Base-by-base conservation (phyloP, 2,113 vertebrate genomes). In the Chaetorhynchus papuensis region DNA sequence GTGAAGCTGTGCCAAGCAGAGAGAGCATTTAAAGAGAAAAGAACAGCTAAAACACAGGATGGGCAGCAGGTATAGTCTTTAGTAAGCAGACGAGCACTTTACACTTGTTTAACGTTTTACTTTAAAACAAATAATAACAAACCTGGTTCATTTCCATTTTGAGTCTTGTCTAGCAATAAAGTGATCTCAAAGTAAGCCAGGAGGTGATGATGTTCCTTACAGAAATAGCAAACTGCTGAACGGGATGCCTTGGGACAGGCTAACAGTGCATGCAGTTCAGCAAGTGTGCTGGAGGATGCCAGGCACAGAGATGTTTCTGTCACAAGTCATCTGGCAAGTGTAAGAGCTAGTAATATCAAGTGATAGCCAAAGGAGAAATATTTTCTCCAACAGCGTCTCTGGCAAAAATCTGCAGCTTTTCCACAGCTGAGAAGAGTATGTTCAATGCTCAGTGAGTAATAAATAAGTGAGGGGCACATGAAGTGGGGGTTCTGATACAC, bases 381-480 rank as follows among this genome's bases (percentile, higher is more conserved):
- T 26, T 68, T 91, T n/a, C 54, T 79, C 49, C n/a, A 28, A 53
- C 20, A 71, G 54, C 1, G 0, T 31, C 42, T 82, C 56, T 49
- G 28, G 54, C 37, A 86, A 88, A 90, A 75, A 47, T 33, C 30
- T 83, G 21, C 53, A 69, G 41, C 41, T 76, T 65, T 91, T 64
- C 50, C 26, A 33, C 59, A 33, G 8, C 53, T 76, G 78, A 50
- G 49, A 56, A 41, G 59, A 85, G 12, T 6, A 18, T 3, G 21
- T 37, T 85, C 57, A 60, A 2, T 30, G 21, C 11, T 61, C 31
- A 63, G 0, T 30, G 23, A 53, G 45, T 15, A 56, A 56, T 28
- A 69, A 87, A 45, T 21, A 61, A 28, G 23, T 0, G 0, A 45
- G 63, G 28, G 54, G 23, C 31, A 24, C 42, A 37, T 4, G 10